phyloP scores from a whole-genome alignment of 2,797 vertebrate species.

The Danio tinwini region DNA sequence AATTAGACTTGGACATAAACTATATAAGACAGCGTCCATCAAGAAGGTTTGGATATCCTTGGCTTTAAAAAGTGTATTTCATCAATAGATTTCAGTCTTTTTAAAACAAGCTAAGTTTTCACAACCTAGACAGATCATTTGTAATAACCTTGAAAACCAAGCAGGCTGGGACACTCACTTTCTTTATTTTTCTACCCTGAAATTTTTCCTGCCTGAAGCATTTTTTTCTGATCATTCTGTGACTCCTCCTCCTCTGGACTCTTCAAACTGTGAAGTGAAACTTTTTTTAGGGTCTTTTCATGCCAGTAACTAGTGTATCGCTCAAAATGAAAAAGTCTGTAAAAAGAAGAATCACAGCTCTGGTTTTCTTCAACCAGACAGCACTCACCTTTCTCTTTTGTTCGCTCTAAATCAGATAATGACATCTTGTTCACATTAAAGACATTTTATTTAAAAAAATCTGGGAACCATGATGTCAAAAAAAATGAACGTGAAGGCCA shows the following conservation, averaged over 20 bases:
- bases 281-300: constrained; percentile 40
- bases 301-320: constrained; percentile 20
- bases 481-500: constrained; percentile 70
- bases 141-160: constrained; percentile 25
- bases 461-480: constrained; percentile 20
- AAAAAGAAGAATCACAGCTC: background rate
- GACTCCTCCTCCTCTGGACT: constrained; percentile 23
- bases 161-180: constrained; percentile 16
- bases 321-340: constrained; percentile 36
- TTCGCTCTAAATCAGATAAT: constrained; percentile 13
- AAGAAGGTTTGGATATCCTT: no score
- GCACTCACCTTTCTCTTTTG: background rate
- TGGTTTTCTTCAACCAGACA: background rate
- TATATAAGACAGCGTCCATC: no score
- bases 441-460: background rate
- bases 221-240: constrained; percentile 7
- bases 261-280: constrained; percentile 43
- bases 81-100: background rate
- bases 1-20: no score
- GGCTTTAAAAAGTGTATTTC: background rate
- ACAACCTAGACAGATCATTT: background rate
- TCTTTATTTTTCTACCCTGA: constrained; percentile 9
- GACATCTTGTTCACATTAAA: constrained; percentile 1
- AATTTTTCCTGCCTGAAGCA: constrained; percentile 39
- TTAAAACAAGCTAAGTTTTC: background rate